Percentiles rank a stretch among this genome's conserved stretches.
Evolutionary conservation across 1,140 invertebrate species (phyloP).

Genomic region (Lucilia sericata): DNA sequence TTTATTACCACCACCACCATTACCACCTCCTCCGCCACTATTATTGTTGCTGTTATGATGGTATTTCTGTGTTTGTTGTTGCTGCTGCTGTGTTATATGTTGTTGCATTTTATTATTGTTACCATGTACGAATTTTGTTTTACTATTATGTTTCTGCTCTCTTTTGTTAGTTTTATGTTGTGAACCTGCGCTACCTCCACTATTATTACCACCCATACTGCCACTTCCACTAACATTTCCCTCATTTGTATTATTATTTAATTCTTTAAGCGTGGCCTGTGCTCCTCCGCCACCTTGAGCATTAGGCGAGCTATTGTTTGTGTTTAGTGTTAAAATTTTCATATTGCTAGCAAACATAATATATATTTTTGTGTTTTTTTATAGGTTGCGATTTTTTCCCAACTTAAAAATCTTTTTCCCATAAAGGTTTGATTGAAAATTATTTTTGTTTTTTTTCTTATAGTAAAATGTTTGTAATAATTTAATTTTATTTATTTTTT

Average conservation of each 20-base stretch:
- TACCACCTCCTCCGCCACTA: constrained; percentile 39
- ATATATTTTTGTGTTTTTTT: not conserved
- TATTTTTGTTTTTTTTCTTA: not conserved
- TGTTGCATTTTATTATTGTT: constrained; percentile 38
- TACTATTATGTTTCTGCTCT: constrained; percentile 50
- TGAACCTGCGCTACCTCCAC: constrained; percentile 52
- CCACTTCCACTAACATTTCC: not conserved
- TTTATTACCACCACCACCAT: constrained; percentile 39
- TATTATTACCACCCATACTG: not conserved
- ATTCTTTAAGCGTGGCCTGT: not conserved
- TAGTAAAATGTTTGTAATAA: not conserved
- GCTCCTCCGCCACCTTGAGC: not conserved
- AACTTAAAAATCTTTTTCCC: not conserved
- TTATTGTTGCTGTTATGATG: constrained; percentile 42
- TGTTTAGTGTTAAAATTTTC: constrained; percentile 33
- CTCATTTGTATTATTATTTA: not conserved
- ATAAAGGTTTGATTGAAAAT: not conserved
- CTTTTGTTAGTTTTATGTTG: constrained; percentile 51
- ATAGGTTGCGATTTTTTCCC: not conserved
- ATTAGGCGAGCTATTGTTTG: not conserved
- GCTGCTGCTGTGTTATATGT: constrained; percentile 48
- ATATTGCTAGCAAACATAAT: constrained; percentile 32
- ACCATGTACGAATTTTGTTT: constrained; percentile 45
- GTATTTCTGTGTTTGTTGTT: constrained; percentile 47
- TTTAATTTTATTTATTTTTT: not conserved